phyloP scores from a whole-genome alignment of 1,140 invertebrate species.

The Proctacanthus coquilletti region DNA sequence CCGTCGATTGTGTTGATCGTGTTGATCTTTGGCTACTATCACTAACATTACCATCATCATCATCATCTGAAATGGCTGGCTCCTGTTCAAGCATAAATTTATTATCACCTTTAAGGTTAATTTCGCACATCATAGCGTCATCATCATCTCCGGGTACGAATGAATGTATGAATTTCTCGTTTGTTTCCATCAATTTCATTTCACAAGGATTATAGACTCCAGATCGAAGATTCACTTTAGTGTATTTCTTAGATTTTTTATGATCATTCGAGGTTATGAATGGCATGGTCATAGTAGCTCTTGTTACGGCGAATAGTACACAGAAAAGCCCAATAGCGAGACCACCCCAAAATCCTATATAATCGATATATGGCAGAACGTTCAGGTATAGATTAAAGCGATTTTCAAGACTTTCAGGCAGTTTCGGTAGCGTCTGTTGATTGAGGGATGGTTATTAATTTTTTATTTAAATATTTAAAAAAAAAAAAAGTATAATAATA shows the following conservation, averaged over 20 bases:
- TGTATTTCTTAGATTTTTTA: constrained; percentile 15
- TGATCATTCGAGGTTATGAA: constrained; percentile 12
- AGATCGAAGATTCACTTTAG: constrained; percentile 12
- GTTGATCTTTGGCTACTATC: too few relatives aligned
- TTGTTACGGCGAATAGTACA: constrained; percentile 30
- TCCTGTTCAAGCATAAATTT: constrained; percentile 3
- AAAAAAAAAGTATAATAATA: constrained; percentile 7
- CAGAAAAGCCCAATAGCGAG: constrained; percentile 38
- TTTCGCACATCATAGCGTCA: neutral
- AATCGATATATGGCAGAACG: constrained; percentile 43
- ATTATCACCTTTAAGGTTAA: constrained; percentile 2
- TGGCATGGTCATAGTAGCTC: constrained; percentile 22
- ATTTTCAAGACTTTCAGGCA: constrained; percentile 41
- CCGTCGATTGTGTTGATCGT: too few relatives aligned
- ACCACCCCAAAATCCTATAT: constrained; percentile 38
- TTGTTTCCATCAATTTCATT: constrained; percentile 14
- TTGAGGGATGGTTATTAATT: constrained; percentile 12
- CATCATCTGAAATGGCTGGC: constrained; percentile 3
- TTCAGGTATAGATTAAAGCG: constrained; percentile 59
- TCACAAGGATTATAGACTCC: constrained; percentile 18
- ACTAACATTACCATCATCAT: constrained; percentile 2
- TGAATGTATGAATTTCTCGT: constrained; percentile 10
- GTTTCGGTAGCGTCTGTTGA: constrained; percentile 47
- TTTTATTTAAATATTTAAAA: neutral
- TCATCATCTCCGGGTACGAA: neutral